Evolutionary conservation across 2,888 invertebrate genomes (phyloP), one percentile per base, ranked within the genome.

Genomic region (Caenorhabditis wallacei): DNA sequence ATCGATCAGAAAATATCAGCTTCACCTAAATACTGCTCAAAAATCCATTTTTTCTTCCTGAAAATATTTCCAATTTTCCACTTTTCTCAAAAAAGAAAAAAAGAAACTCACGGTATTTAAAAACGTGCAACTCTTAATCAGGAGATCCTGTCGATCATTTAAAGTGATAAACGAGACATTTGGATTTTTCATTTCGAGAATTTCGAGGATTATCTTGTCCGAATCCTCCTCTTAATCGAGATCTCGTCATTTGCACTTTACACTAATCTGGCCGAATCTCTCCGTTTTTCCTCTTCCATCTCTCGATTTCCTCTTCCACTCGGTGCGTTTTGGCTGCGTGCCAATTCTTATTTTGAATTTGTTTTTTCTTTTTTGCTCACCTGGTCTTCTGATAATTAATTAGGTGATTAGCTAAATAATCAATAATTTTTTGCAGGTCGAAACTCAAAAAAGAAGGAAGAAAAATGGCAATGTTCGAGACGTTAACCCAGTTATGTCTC

Each of bases 71-170:
- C 3, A 8, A 30, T 30, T 30, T 30, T 30, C 30, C 8, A 30
- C 8, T 30, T 30, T 30, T 30, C 8, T 11, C 7, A 26, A 22
- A 56, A 20, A 16, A 24, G 8, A 5, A 56, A 11, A 8, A 7
- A 16, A 24, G 26, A 26, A 59, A 54, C 64, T 59, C 35, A 88
- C 89, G 85, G 86, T 57, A 63, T 89, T 89, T 37, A 89, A 74
- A 26, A 89, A 80, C 46, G 81, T 82, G 24, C 86, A 83, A 56
- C 88, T 87, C 26, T 85, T 78, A 22, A 64, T 72, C 8, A 79
- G 48, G n/a, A 86, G 80, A 78, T 89, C 85, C 43, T 72, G 59
- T 16, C 80, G 70, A 30, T 80, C 78, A 48, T 75, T 22, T 22
- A 89, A 70, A 2, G 88, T 86, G 1, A 84, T 71, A 37, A 89